Evolutionary conservation across 2,113 vertebrate genomes (phyloP).

Genomic region (Phocoena phocoena): DNA sequence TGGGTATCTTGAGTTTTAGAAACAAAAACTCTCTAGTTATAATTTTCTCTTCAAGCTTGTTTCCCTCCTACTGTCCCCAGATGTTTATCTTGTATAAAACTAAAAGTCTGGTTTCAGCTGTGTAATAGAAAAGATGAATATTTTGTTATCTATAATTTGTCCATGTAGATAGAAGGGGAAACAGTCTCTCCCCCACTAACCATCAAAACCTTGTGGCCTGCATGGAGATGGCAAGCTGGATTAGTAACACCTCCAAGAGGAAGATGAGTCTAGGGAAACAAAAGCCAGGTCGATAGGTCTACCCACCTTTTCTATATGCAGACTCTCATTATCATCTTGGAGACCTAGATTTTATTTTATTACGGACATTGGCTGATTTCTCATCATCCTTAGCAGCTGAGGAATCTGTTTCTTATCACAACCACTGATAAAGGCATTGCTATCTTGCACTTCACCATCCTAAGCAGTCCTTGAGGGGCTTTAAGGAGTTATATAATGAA

Average conservation of each 20-base stretch:
- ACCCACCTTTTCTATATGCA: background rate
- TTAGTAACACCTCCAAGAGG: background rate
- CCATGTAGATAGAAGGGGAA: background rate
- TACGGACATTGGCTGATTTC: background rate
- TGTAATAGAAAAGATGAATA: background rate
- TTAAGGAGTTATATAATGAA: background rate
- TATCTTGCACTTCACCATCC: background rate
- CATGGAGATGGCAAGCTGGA: background rate
- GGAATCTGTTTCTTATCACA: background rate
- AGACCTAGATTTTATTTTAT: background rate
- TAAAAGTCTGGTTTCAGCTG: background rate
- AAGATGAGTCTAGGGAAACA: background rate
- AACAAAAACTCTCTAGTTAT: background rate
- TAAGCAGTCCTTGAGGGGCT: background rate
- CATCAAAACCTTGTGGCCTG: background rate
- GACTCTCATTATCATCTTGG: background rate
- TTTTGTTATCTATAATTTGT: background rate
- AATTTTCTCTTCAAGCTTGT: background rate
- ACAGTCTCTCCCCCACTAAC: background rate
- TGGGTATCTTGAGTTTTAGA: background rate
- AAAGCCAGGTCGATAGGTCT: background rate
- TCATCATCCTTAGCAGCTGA: background rate
- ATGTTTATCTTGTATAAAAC: background rate
- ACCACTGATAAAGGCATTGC: background rate
- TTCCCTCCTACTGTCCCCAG: background rate